Percentiles rank a stretch among this genome's conserved stretches.
phyloP scores from a whole-genome alignment of 2,113 vertebrate species.

The Thomomys bottae region DNA sequence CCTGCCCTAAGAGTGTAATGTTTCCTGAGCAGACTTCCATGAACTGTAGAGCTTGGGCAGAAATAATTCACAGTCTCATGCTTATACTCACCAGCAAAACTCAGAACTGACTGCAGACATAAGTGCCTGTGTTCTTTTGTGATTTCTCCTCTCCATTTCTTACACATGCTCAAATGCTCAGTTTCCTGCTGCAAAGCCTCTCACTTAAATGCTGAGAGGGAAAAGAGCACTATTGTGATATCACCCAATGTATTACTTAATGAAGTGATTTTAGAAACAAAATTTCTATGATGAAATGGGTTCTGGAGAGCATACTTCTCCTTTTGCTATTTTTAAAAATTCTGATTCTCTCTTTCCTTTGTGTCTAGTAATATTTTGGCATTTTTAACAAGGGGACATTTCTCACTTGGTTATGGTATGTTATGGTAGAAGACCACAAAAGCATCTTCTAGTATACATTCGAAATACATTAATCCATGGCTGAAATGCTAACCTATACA shows the following conservation, averaged over 20 bases:
- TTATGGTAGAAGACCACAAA: constrained; percentile 81
- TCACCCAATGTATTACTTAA: constrained; percentile 65
- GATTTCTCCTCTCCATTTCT: constrained; percentile 65
- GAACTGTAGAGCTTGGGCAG: constrained; percentile 65
- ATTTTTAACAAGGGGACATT: constrained; percentile 77
- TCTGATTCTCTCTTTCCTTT: constrained; percentile 70
- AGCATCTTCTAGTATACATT: constrained; percentile 70
- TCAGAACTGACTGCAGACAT: constrained; percentile 76
- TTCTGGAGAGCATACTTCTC: constrained; percentile 74
- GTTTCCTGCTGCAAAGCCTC: constrained; percentile 71
- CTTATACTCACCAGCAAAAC: constrained; percentile 68
- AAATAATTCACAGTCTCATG: constrained; percentile 80
- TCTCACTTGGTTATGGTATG: constrained; percentile 80
- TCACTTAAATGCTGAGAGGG: constrained; percentile 68
- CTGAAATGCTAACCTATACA: constrained; percentile 50
- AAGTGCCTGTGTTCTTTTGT: constrained; percentile 61
- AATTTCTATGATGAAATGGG: constrained; percentile 77
- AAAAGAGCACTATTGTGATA: constrained; percentile 70
- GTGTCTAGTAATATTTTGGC: constrained; percentile 83
- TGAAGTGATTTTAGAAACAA: constrained; percentile 70
- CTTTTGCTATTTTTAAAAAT: constrained; percentile 71
- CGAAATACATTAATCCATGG: constrained; percentile 77
- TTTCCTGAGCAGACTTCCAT: constrained; percentile 64
- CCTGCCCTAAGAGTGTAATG: constrained; percentile 53
- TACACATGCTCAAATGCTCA: constrained; percentile 66